phyloP scores from a whole-genome alignment of 1,140 invertebrate species.

The Coptotermes formosanus region DNA sequence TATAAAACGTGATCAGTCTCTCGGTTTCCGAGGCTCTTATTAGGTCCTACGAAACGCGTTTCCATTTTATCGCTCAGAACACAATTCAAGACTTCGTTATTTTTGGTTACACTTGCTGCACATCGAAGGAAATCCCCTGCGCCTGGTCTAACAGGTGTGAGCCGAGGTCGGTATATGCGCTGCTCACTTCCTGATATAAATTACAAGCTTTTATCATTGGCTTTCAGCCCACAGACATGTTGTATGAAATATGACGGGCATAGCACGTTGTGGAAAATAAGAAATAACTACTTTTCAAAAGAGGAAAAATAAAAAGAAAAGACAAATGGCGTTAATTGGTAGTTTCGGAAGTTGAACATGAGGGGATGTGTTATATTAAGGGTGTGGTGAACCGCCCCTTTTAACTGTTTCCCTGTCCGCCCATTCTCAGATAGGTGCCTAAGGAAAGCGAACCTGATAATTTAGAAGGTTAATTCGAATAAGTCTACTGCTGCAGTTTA shows the following conservation, averaged over 20 bases:
- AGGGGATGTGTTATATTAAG: constrained; percentile 16
- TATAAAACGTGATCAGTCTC: no score
- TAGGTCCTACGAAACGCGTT: no score
- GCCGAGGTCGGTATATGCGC: neutral
- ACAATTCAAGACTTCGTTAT: neutral
- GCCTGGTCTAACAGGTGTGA: neutral
- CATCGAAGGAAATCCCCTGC: neutral
- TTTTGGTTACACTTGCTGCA: neutral
- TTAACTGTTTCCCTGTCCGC: neutral
- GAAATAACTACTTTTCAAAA: neutral
- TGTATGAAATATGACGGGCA: neutral
- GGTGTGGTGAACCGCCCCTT: constrained; percentile 6
- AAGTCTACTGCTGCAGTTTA: neutral
- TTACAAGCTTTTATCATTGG: neutral
- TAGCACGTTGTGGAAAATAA: constrained; percentile 8
- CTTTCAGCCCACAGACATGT: neutral
- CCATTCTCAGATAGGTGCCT: constrained; percentile 6
- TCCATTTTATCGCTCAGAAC: no score
- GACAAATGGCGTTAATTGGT: constrained; percentile 15
- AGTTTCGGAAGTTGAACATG: neutral
- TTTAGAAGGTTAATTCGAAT: neutral
- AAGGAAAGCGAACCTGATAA: neutral
- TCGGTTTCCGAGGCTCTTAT: no score
- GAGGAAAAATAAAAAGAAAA: neutral
- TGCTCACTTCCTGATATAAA: neutral